These are phyloP conservation scores for Hippoglossus stenolepis DNA, from an alignment of 2,113 vertebrate genomes.

Conservation along the genomic window DNA sequence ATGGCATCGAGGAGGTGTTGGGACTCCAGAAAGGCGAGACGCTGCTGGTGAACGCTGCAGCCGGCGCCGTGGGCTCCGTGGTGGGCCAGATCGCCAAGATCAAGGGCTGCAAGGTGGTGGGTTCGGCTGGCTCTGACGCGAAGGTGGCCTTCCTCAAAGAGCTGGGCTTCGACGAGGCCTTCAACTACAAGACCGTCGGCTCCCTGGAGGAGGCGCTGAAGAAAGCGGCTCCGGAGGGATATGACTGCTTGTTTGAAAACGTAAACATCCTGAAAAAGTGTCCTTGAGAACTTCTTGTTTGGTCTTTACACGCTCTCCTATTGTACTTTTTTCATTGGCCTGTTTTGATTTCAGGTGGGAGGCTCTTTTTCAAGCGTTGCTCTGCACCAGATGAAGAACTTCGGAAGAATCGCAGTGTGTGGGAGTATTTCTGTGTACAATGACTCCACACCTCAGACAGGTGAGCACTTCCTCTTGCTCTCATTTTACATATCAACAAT, in stretches of 20 bases:
- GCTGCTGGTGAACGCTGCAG: slow-evolving; percentile 88
- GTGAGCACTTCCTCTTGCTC: slow-evolving; percentile 64
- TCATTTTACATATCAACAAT: neutral
- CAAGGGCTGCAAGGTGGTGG: slow-evolving; percentile 90
- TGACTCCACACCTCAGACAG: slow-evolving; percentile 80
- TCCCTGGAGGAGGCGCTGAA: slow-evolving; percentile 87
- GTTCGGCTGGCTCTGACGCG: slow-evolving; percentile 85
- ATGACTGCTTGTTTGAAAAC: slow-evolving; percentile 92
- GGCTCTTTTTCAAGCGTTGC: slow-evolving; percentile 85
- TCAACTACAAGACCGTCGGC: slow-evolving; percentile 90
- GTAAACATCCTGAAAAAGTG: slow-evolving; percentile 60
- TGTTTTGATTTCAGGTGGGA: slow-evolving; percentile 84
- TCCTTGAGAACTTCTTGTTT: too few relatives aligned
- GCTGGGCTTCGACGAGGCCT: slow-evolving; percentile 88
- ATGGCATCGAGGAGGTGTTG: slow-evolving; percentile 87
- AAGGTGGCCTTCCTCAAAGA: slow-evolving; percentile 88
- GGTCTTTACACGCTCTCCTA: neutral
- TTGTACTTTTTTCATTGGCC: neutral
- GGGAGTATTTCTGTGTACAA: slow-evolving; percentile 90
- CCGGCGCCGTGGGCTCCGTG: slow-evolving; percentile 89
- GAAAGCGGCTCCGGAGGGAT: slow-evolving; percentile 87
- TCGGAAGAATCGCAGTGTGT: slow-evolving; percentile 90
- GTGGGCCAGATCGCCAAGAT: slow-evolving; percentile 91
- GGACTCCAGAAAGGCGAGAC: slow-evolving; percentile 86
- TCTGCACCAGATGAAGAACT: slow-evolving; percentile 87